phyloP scores from a whole-genome alignment of 2,888 invertebrate genomes.

The Fissipunctia ypsillon region DNA sequence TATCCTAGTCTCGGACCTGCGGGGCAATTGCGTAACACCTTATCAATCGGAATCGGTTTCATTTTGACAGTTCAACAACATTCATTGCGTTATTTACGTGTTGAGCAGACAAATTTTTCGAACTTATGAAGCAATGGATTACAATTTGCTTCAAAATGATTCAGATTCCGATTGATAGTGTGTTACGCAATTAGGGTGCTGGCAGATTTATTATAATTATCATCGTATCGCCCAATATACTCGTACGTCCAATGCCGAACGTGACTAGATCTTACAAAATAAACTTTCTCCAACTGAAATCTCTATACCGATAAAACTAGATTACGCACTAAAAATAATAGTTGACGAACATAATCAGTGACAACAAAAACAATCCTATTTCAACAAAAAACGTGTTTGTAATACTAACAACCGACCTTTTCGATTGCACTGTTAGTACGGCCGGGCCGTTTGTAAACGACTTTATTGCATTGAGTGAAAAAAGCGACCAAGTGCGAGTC shows the following conservation, averaged over 20 bases:
- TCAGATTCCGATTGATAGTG: too few species aligned
- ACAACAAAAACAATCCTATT: constrained; percentile 49
- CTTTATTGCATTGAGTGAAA: constrained; percentile 72
- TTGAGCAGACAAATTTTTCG: too few species aligned
- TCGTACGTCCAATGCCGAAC: constrained; percentile 8
- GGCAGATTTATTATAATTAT: background rate
- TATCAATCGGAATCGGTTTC: too few species aligned
- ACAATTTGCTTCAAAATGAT: too few species aligned
- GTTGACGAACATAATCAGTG: constrained; percentile 37
- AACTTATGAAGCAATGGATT: too few species aligned
- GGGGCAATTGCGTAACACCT: too few species aligned
- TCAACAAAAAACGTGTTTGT: constrained; percentile 55
- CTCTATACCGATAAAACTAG: constrained; percentile 28
- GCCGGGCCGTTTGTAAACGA: constrained; percentile 68
- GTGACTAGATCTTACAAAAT: constrained; percentile 20
- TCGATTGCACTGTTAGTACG: constrained; percentile 73
- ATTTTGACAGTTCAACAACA: too few species aligned
- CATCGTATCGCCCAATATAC: background rate
- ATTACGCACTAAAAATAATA: constrained; percentile 41
- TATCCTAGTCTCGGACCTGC: too few species aligned
- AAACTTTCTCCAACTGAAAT: constrained; percentile 16
- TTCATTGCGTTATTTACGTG: too few species aligned
- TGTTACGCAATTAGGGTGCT: too few species aligned
- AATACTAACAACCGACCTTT: constrained; percentile 63
- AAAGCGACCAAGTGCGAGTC: background rate